These are phyloP conservation scores for Laterallus jamaicensis DNA, from an alignment of 2,113 vertebrate genomes.

Conservation along the genomic window DNA sequence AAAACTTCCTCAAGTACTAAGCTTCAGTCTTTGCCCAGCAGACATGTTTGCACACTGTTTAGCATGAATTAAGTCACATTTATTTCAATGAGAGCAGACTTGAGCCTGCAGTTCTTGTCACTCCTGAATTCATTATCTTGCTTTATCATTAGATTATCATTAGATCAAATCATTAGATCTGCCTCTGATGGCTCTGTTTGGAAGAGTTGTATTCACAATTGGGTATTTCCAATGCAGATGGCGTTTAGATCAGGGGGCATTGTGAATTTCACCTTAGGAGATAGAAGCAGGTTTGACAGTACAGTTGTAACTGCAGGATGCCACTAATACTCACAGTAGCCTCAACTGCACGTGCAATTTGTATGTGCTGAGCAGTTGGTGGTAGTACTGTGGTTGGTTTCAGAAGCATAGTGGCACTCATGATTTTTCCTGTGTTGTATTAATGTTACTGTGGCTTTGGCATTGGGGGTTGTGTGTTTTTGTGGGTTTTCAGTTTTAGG, in stretches of 20 bases:
- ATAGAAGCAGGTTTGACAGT: neutral
- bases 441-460: neutral
- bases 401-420: neutral
- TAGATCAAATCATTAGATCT: neutral
- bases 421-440: neutral
- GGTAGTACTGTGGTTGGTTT: neutral
- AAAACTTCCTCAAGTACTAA: neutral
- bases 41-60: neutral
- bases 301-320: neutral
- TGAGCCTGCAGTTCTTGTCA: neutral
- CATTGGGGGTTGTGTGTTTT: neutral
- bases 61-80: neutral
- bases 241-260: neutral
- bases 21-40: neutral
- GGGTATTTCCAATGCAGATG: neutral
- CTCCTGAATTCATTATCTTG: neutral
- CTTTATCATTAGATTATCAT: neutral
- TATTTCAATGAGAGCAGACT: neutral
- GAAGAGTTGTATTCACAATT: neutral
- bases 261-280: neutral
- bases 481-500: neutral
- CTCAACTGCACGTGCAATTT: fast-evolving
- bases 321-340: neutral
- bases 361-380: fast-evolving
- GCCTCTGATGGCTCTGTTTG: neutral